Base-by-base conservation (phyloP, 2,113 vertebrate genomes). In the Montifringilla adamsi region DNA sequence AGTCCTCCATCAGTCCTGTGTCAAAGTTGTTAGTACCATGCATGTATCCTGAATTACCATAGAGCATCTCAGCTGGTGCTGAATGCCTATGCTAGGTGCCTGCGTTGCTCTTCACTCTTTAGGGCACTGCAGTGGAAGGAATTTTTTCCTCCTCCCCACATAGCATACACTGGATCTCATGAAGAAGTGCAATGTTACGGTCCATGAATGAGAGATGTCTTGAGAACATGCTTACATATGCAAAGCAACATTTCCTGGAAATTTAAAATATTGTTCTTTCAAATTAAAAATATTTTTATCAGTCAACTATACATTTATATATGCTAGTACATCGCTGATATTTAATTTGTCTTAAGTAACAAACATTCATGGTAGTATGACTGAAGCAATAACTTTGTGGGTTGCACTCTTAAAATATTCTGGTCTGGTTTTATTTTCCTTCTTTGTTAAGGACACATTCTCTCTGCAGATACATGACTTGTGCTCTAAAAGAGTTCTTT, bases 131-230 rank as follows among this genome's bases (percentile, higher is more conserved):
- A 24, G 9, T 12, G 60, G 27, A 91, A 87, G 13, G 46, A 44
- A 52, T 31, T 53, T 27, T 26, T 50, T 60, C 26, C 10, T 67
- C 24, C 6, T 59, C 44, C 44, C 30, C 14, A 35, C 0, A 0
- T 2, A 63, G 10, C 19, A 53, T 10, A 10, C 7, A 52, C 6
- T 37, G n/a, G 78, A n/a, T 60, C 6, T 76, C 64, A 56, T 0
- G 0, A 4, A 44, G 2, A 66, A 27, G 3, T 2, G 4, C n/a
- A 44, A 1, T 18, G 33, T 27, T 82, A 59, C 9, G 79, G 23
- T 2, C 1, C 11, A 90, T 41, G 19, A 17, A 44, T 20, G 21
- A 59, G 30, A 88, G 14, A 28, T 31, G 4, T n/a, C 49, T 49
- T 63, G 27, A 84, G 52, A 90, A 58, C 4, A 7, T 15, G 2